Base-by-base conservation (phyloP, 37 sponge, comb jelly and placozoan genomes). In the Aplysina aerophoba region DNA sequence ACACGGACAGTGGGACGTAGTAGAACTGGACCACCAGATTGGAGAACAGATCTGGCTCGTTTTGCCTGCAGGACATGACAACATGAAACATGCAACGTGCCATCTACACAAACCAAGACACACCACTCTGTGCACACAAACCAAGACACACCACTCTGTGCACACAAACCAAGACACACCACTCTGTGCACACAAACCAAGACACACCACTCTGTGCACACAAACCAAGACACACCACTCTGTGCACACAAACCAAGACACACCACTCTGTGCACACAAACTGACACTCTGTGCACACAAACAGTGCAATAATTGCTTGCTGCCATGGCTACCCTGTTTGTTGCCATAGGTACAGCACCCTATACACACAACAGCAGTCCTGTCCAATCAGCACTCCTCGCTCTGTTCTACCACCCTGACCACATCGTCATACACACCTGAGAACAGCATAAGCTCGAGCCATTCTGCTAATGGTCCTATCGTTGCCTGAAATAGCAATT, bases 391-490 rank as follows among this genome's bases (percentile, higher is more conserved):
- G 50, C 50, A 44, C 50, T 3, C 50, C 3, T 3, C 50, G n/a
- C n/a, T n/a, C n/a, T n/a, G n/a, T n/a, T n/a, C 64, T 13, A 3
- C 28, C 24, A 27, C 28, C 3, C 3, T 27, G 12, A 62, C 28
- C 5, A 2, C 28, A 62, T 28, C 12, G 12, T 62, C 24, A 55
- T 1, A 59, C 81, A 24, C 61, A 81, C 61, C 38, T 30, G 20
- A 94, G 82, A 20, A 88, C 73, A 15, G 89, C 80, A 59, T 88
- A 94, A 30, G 94, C 94, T 55, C 80, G 34, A 19, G 89, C 89
- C 20, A 84, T 60, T 25, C 86, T 77, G 37, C 81, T 50, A 44
- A 94, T 60, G 0, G 88, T 50, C 12, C 2, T 20, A 54, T 94
- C 94, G 41, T 88, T 84, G 17, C 94, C 94, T 0, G 89, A 91